phyloP scores from a whole-genome alignment of 2,888 invertebrate genomes.

The Drosophila melanosoma region DNA sequence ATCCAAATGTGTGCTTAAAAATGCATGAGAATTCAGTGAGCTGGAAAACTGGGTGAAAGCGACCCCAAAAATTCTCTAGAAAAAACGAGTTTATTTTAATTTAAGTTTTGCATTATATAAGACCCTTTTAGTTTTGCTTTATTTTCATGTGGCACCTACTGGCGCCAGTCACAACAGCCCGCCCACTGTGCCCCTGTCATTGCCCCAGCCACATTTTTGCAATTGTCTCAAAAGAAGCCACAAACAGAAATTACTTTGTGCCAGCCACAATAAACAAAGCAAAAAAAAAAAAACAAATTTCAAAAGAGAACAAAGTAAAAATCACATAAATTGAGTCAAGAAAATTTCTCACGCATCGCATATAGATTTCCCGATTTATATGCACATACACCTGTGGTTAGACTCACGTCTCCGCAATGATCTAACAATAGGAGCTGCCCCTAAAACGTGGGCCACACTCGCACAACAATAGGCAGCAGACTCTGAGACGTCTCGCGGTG shows the following conservation, averaged over 20 bases:
- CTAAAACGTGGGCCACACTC: constrained; percentile 60
- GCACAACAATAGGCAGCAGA: constrained; percentile 55
- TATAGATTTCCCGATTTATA: constrained; percentile 43
- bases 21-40: constrained; percentile 66
- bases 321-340: constrained; percentile 58
- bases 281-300: constrained; percentile 29
- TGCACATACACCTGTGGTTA: constrained; percentile 66
- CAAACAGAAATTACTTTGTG: constrained; percentile 44
- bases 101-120: constrained; percentile 59
- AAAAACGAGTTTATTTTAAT: constrained; percentile 60
- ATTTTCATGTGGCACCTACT: constrained; percentile 14
- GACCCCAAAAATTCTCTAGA: constrained; percentile 14
- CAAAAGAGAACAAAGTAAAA: constrained; percentile 32
- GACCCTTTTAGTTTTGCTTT: constrained; percentile 10
- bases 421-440: constrained; percentile 64
- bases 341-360: constrained; percentile 73
- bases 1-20: constrained; percentile 66
- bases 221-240: constrained; percentile 51
- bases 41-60: constrained; percentile 59
- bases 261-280: constrained; percentile 13
- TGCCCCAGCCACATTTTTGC: constrained; percentile 46
- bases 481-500: constrained; percentile 67
- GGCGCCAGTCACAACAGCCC: constrained; percentile 45
- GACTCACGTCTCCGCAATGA: constrained; percentile 37
- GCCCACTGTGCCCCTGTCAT: constrained; percentile 28